A percentile compares a stretch with the other conserved stretches of the same genome.
Evolutionary conservation across 2,797 vertebrate species (phyloP).

Genomic region (Saxicola maurus): DNA sequence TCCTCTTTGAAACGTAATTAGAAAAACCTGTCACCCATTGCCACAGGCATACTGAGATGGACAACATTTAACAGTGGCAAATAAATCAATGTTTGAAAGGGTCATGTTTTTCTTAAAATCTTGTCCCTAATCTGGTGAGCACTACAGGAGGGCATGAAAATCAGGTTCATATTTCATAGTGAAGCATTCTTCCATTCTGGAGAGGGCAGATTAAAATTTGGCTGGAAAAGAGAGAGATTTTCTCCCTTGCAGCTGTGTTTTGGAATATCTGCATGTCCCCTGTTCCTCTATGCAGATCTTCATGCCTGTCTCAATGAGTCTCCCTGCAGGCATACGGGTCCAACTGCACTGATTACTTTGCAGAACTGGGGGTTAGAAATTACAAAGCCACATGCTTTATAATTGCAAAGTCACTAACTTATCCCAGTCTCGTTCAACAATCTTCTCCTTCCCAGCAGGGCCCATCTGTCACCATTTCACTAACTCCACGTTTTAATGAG

Average conservation of each 20-base stretch:
- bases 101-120: neutral
- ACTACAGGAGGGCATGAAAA: neutral
- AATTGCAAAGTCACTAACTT: constrained; percentile 41
- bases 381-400: constrained; percentile 42
- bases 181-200: neutral
- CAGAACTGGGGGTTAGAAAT: constrained; percentile 30
- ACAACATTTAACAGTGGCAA: neutral
- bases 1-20: neutral
- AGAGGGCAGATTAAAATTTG: constrained; percentile 2
- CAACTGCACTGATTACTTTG: constrained; percentile 32
- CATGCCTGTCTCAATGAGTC: constrained; percentile 3
- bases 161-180: neutral
- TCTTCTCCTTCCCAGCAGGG: constrained; percentile 33
- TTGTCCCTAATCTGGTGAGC: neutral
- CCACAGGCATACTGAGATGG: neutral
- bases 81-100: neutral
- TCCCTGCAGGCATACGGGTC: constrained; percentile 13
- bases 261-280: neutral
- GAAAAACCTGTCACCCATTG: neutral
- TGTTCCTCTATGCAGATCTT: neutral
- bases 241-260: neutral
- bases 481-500: constrained; percentile 11
- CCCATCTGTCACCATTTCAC: constrained; percentile 43
- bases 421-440: neutral
- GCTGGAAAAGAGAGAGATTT: neutral